These are phyloP conservation scores for Phenganax stokvisi DNA, from an alignment of 92 coral and sea anemone species.

Conservation along the genomic window DNA sequence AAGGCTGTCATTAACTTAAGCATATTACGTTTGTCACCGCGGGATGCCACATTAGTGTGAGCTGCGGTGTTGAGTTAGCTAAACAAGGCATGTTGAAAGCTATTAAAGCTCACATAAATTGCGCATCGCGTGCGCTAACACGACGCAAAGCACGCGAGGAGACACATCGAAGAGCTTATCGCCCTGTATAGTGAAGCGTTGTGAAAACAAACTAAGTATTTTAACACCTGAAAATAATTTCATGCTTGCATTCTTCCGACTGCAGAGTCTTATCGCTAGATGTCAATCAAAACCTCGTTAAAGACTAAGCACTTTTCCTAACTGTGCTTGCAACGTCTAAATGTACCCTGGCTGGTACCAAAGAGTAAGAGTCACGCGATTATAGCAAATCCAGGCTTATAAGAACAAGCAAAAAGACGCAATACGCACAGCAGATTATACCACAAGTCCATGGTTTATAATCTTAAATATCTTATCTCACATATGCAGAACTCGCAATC, in stretches of 20 bases:
- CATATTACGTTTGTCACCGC: conserved; percentile 25
- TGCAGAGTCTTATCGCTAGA: conserved; percentile 10
- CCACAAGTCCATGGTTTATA: background rate
- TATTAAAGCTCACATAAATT: background rate
- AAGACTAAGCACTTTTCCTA: conserved; percentile 21
- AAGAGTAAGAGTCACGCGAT: background rate
- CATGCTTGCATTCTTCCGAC: conserved; percentile 23
- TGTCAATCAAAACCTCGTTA: conserved; percentile 38
- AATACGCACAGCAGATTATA: background rate
- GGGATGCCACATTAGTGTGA: conserved; percentile 28
- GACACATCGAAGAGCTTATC: conserved; percentile 17
- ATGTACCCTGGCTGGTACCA: background rate
- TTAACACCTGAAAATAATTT: conserved; percentile 33
- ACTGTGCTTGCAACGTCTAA: background rate
- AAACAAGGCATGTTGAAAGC: conserved; percentile 26
- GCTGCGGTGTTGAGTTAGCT: conserved; percentile 8
- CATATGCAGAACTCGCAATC: background rate
- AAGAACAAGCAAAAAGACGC: background rate
- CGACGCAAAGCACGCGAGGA: background rate
- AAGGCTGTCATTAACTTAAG: conserved; percentile 34
- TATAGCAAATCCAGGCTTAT: background rate
- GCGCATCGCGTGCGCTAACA: background rate
- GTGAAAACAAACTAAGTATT: conserved; percentile 28
- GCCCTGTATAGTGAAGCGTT: background rate
- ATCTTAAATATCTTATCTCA: conserved; percentile 10